Base-by-base conservation (phyloP, 2,113 vertebrate genomes). In the Pollachius pollachius region DNA sequence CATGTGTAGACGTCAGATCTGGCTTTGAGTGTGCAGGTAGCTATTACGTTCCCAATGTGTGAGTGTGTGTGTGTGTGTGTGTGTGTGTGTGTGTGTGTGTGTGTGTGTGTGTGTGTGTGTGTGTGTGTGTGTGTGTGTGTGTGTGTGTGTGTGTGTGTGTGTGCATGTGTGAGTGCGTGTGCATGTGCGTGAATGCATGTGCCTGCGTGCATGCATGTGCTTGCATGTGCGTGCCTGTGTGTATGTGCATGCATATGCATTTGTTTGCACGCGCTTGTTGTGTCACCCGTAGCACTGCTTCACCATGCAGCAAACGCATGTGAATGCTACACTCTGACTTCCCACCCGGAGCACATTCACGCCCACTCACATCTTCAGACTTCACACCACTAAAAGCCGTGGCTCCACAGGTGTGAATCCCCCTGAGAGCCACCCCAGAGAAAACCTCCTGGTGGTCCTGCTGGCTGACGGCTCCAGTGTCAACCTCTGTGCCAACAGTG, bases 1-100 rank as follows among this genome's bases (percentile, higher is more conserved):
- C 89, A 0, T 95, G 95, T 72, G 80, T 95, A 0, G 93, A 93
- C 0, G 93, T 98, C 19, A 90, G 90, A 78, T 85, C 86, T 0
- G 96, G 97, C 17, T 89, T 91, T 0, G 96, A 97, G 67, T 98
- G 97, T 85, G 84, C 85, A n/a, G 95, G 97, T 97, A 81, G 25
- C 25, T 16, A n/a, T 8, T 6, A 21, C 9, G 41, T 54, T n/a
- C 15, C 15, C 4, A 3, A 58, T 21, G 4, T 30, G 16, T 6
- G 6, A 25, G 37, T 54, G 41, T 54, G 18, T 23, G 41, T 23
- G 64, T 56, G 18, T 23, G 64, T 21, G 12, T 15, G 64, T 21
- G n/a, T 1, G 64, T 65, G n/a, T 21, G 64, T 7, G 27, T 12
- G 34, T 64, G 34, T 11, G 34, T 12, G 9, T 48, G 41, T 48